A percentile compares a stretch with the other conserved stretches of the same genome.
Evolutionary conservation across 2,113 vertebrate genomes (phyloP).

Genomic region (Dipodomys merriami): DNA sequence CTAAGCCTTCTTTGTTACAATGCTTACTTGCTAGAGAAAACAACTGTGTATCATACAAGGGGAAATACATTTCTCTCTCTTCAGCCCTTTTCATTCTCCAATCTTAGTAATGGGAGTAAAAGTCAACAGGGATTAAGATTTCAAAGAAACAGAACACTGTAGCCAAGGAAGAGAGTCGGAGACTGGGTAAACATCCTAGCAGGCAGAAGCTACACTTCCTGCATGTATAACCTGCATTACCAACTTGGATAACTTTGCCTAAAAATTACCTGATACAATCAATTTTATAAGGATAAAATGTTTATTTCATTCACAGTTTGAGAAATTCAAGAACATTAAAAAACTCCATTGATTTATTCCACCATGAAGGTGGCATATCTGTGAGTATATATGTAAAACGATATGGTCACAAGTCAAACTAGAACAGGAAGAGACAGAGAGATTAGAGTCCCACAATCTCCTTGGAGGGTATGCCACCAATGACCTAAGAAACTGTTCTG

Average conservation of each 20-base stretch:
- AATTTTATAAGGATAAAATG: neutral
- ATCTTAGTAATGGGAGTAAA: neutral
- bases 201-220: neutral
- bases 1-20: neutral
- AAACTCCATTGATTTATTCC: neutral
- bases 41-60: neutral
- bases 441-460: no score
- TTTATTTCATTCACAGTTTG: neutral
- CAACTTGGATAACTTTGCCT: no score
- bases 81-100: no score
- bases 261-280: neutral
- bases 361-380: neutral
- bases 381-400: rapidly evolving
- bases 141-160: neutral
- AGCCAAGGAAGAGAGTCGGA: neutral
- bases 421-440: neutral
- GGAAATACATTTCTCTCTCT: neutral
- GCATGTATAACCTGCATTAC: no score
- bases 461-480: no score
- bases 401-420: neutral
- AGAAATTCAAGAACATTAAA: neutral
- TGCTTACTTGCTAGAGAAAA: neutral
- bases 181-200: neutral
- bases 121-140: neutral
- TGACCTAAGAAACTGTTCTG: neutral